These are phyloP conservation scores for Paradisaea rubra DNA, from an alignment of 2,113 vertebrate species.

Conservation along the genomic window DNA sequence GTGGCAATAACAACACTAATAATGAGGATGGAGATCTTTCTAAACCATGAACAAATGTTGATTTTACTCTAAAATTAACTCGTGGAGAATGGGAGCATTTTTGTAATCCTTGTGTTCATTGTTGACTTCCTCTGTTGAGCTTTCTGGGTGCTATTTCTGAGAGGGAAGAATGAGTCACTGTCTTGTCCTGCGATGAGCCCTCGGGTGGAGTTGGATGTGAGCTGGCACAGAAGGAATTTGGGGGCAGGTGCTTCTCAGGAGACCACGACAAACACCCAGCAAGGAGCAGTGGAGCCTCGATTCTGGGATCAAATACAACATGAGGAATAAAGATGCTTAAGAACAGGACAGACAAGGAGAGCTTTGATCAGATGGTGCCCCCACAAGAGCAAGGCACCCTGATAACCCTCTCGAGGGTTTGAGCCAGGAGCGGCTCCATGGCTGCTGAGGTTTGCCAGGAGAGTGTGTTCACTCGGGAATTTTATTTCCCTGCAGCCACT, in stretches of 20 bases:
- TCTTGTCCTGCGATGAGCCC: background rate
- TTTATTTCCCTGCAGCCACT: background rate
- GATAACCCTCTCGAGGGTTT: rapidly evolving
- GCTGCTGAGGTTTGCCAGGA: background rate
- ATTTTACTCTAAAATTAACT: constrained; percentile 15
- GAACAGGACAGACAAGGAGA: background rate
- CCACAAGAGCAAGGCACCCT: background rate
- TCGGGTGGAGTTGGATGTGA: background rate
- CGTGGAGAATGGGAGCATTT: background rate
- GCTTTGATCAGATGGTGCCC: background rate
- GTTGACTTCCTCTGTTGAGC: background rate
- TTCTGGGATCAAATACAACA: background rate
- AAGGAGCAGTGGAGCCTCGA: background rate
- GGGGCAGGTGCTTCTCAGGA: background rate
- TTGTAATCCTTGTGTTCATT: background rate
- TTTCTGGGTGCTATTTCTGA: background rate
- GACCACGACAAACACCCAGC: background rate
- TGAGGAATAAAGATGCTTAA: background rate
- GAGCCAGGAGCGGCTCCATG: background rate
- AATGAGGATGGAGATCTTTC: background rate
- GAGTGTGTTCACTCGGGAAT: rapidly evolving
- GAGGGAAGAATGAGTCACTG: background rate
- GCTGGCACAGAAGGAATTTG: background rate
- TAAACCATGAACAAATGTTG: background rate
- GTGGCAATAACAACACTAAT: background rate